Evolutionary conservation across 1,140 invertebrate species (phyloP).

Genomic region (Drosophila prosaltans): DNA sequence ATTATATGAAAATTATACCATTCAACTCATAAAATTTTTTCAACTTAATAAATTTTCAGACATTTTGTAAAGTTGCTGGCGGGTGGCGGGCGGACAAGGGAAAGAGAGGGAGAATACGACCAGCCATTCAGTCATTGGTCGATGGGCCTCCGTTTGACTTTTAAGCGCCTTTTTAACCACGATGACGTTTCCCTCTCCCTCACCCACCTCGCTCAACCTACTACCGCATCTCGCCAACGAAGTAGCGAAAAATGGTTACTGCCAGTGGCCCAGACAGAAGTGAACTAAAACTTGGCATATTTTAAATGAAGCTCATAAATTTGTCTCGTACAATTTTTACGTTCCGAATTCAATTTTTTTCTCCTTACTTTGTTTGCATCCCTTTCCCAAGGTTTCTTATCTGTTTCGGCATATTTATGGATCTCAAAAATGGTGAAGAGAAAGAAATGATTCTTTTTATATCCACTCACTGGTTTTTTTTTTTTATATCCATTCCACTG

Average conservation of each 20-base stretch:
- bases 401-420: slow-evolving; percentile 29
- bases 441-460: neutral
- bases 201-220: neutral
- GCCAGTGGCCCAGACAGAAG: neutral
- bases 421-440: slow-evolving; percentile 26
- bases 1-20: slow-evolving; percentile 83
- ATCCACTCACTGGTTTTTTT: neutral
- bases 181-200: slow-evolving; percentile 12
- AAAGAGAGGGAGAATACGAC: neutral
- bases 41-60: slow-evolving; percentile 80
- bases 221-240: neutral
- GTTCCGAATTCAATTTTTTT: slow-evolving; percentile 14
- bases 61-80: slow-evolving; percentile 62
- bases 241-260: slow-evolving; percentile 11
- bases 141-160: neutral
- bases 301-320: slow-evolving; percentile 58
- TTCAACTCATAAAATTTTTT: slow-evolving; percentile 82
- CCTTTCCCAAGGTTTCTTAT: slow-evolving; percentile 43
- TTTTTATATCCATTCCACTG: neutral
- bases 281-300: slow-evolving; percentile 42
- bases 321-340: slow-evolving; percentile 49
- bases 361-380: slow-evolving; percentile 23
- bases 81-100: neutral
- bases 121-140: slow-evolving; percentile 6
- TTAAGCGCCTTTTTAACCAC: slow-evolving; percentile 9